A percentile compares a stretch with the other conserved stretches of the same genome.
Conservation (phyloP, 92 coral and sea anemone species). For the Zoanthus gigantus region DNA sequence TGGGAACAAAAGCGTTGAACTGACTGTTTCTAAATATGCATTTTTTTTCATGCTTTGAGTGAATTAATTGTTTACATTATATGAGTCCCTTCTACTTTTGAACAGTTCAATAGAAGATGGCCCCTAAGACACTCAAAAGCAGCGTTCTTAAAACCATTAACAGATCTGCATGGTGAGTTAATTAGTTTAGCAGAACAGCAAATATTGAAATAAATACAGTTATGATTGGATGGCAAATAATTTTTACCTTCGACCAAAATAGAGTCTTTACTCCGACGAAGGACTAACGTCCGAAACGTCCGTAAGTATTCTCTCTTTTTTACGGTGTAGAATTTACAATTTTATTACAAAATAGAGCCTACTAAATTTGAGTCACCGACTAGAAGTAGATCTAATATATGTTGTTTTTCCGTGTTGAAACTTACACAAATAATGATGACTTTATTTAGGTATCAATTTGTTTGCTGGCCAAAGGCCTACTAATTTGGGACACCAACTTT, state of each 20-base stretch:
- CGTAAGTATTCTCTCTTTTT: no score
- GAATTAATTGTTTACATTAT: neutral
- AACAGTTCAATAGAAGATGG: slow-evolving; percentile 23
- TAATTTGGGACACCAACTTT: no score
- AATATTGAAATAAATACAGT: slow-evolving; percentile 36
- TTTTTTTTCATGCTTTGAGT: neutral
- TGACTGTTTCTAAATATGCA: neutral
- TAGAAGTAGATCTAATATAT: slow-evolving; percentile 47
- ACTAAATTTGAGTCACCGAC: slow-evolving; percentile 37
- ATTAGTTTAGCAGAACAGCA: slow-evolving; percentile 28
- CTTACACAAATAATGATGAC: slow-evolving; percentile 22
- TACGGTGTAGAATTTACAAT: neutral
- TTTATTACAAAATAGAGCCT: slow-evolving; percentile 6
- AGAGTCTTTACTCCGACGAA: no score
- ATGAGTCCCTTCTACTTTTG: neutral
- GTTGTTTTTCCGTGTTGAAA: slow-evolving; percentile 41
- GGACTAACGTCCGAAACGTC: no score
- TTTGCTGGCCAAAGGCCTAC: no score
- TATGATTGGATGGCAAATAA: slow-evolving; percentile 49
- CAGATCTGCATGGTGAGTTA: slow-evolving; percentile 30
- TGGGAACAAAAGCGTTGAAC: slow-evolving; percentile 8
- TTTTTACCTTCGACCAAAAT: slow-evolving; percentile 30
- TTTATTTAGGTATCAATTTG: no score
- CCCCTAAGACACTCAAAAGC: slow-evolving; percentile 37
- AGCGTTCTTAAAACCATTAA: slow-evolving; percentile 36